Evolutionary conservation across 2,113 vertebrate species (phyloP), one percentile per base, ranked within the genome.

Genomic region (Gallinago paraguaiae): DNA sequence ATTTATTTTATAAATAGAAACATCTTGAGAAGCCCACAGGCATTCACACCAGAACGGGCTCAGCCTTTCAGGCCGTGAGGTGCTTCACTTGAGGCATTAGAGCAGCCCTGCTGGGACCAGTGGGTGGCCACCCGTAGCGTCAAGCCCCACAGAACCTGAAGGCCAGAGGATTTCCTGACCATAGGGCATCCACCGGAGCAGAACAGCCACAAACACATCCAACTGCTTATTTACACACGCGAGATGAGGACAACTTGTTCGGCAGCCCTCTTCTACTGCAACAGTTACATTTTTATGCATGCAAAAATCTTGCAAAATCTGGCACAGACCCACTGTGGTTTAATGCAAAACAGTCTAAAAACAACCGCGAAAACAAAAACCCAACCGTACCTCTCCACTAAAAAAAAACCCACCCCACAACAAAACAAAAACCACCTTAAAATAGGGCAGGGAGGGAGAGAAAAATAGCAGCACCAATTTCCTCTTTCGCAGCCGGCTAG

Each of bases 271-370:
- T 93, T 81, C 78, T 79, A 48, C 23, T 51, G 51, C 79, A 84
- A 81, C 46, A 41, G 70, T 69, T 94, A 94, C 68, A 74, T 35
- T 67, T 35, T 64, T 80, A 87, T 6, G n/a, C 43, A 51, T 54
- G 84, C 75, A 93, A 87, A 94, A 87, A 72, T 54, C 78, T 82
- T 48, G 10, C 78, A 91, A 69, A 84, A 85, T 90, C 87, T 87
- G 82, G 70, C 82, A 86, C 76, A 80, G 68, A 71, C 65, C 78
- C 90, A 64, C 84, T 43, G 86, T 91, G 82, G 31, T 82, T 95
- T 94, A 77, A 89, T 69, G 65, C 61, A 95, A 92, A 93, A 87
- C 24, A 94, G 68, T 64, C 86, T 84, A 86, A 95, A 89, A 90
- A 7, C 43, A 85, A 78, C 76, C 1, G 0, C 85, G 76, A 35